Base-by-base conservation (phyloP, 53 echinoderm and acorn worm genomes). In the Luidia sarsii region DNA sequence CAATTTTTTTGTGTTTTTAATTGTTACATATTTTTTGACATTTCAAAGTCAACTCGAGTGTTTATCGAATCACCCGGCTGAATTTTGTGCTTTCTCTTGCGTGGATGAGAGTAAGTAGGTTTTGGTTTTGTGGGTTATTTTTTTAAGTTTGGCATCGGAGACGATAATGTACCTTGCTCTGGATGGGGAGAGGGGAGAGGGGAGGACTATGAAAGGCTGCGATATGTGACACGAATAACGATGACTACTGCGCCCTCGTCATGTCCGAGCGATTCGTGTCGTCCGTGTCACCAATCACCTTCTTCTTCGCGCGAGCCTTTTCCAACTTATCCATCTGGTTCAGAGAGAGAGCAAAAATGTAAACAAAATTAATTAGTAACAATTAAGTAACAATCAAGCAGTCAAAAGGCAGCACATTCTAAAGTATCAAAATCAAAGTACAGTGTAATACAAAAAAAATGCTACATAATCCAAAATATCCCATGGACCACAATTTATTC, bases 291-390 rank as follows among this genome's bases (percentile, higher is more conserved):
- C 51, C 50, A 16, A 50, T 33, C 38, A 55, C 72, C 24, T 72
- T 72, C 55, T 54, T 72, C 55, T 72, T 72, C 11, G 56, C 56
- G 15, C 51, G 72, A 38, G 56, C 72, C 52, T 52, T 72, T 5
- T 31, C 38, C 56, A 50, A 18, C 25, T 72, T 53, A 6, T 72
- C 56, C 2, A 14, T 25, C 72, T 72, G 37, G 11, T 25, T 13
- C 19, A 4, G 13, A 32, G 14, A 10, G 15, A 48, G 35, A 65
- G 37, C 18, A 65, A 18, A 15, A 62, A 32, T 29, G 24, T 14
- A 32, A 29, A 32, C n/a, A 31, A 14, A 28, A 16, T 28, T 62
- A 27, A 62, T 28, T n/a, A n/a, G n/a, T n/a, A n/a, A n/a, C n/a
- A n/a, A n/a, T n/a, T n/a, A n/a, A n/a, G n/a, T n/a, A n/a, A n/a